A percentile compares a stretch with the other conserved stretches of the same genome.
Evolutionary conservation across 1,140 invertebrate species (phyloP).

Genomic region (Augochlora pura): DNA sequence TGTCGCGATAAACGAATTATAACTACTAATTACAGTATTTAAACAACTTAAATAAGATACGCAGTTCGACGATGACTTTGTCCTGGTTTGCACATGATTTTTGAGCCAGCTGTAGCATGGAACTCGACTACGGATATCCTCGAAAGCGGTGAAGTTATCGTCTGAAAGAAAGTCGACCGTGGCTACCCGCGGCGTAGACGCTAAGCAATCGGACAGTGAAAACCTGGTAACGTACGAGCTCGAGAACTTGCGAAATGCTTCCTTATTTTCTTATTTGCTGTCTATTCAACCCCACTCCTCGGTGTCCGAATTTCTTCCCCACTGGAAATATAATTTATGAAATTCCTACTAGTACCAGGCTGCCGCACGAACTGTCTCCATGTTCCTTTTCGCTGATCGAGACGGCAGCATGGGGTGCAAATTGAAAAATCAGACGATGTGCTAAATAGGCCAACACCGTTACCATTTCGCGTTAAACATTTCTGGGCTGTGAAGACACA

Average conservation of each 20-base stretch:
- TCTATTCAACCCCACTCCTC: slow-evolving; percentile 12
- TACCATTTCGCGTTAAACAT: too few relatives aligned
- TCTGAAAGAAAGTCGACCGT: slow-evolving; percentile 30
- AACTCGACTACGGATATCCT: neutral
- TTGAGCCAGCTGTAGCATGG: neutral
- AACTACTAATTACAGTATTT: too few relatives aligned
- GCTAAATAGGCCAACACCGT: neutral
- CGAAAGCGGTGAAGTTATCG: slow-evolving; percentile 39
- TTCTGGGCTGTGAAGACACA: too few relatives aligned
- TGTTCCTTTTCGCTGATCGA: neutral
- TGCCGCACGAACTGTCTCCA: neutral
- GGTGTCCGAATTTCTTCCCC: neutral
- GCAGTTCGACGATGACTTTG: neutral
- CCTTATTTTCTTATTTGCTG: slow-evolving; percentile 58
- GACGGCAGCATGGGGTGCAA: neutral
- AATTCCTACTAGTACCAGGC: neutral
- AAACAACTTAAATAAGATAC: too few relatives aligned
- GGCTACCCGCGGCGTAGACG: slow-evolving; percentile 14
- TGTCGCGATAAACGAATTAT: too few relatives aligned
- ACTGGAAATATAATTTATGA: slow-evolving; percentile 6
- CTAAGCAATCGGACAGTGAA: slow-evolving; percentile 37
- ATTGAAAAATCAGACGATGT: neutral
- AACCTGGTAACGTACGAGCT: slow-evolving; percentile 50
- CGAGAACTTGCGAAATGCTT: slow-evolving; percentile 47
- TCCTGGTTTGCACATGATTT: neutral